Evolutionary conservation across 2,888 invertebrate genomes (phyloP), one percentile per base, ranked within the genome.

Genomic region (Drosophila diplacantha): DNA sequence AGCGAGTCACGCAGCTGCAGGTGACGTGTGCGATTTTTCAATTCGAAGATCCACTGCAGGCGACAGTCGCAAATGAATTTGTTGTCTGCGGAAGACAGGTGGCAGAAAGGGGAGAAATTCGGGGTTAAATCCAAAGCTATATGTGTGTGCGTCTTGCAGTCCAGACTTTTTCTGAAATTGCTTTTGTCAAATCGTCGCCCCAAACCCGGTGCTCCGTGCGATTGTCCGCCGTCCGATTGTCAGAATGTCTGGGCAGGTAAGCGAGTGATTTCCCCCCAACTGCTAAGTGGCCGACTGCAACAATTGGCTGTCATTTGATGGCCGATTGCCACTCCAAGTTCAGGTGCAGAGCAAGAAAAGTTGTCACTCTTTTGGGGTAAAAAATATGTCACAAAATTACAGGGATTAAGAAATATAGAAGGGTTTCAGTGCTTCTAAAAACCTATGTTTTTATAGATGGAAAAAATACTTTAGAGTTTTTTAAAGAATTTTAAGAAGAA

Each of bases 51-150:
- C 95, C 95, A 95, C 74, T 92, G 91, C 74, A 95, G 89, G 73
- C 93, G 92, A 87, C 95, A 95, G 90, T 95, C 94, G 89, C 95
- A 96, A 77, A 92, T 91, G 88, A 95, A 93, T 87, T 92, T 92
- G 89, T 95, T 96, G 81, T 93, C 95, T 96, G 93, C 51, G 90
- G 89, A 81, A 43, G 80, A 77, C 82, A 67, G 43, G 63, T 49
- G 38, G 37, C 55, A 37, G 52, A 22, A 61, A 55, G 64, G 47
- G 53, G 22, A 38, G 43, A 18, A 37, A n/a, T 22, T 8, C 20
- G 49, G 46, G 29, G 52, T 69, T 70, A 59, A 49, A 62, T 41
- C 62, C 20, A 9, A 31, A 50, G 43, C 41, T 20, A 29, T 18
- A 31, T 31, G 4, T 44, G 3, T 12, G 14, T 9, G 9, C 29